Percentiles rank a stretch among this genome's conserved stretches.
Evolutionary conservation across 2,113 vertebrate species (phyloP).

Genomic region (Cyanoramphus novaezelandiae): DNA sequence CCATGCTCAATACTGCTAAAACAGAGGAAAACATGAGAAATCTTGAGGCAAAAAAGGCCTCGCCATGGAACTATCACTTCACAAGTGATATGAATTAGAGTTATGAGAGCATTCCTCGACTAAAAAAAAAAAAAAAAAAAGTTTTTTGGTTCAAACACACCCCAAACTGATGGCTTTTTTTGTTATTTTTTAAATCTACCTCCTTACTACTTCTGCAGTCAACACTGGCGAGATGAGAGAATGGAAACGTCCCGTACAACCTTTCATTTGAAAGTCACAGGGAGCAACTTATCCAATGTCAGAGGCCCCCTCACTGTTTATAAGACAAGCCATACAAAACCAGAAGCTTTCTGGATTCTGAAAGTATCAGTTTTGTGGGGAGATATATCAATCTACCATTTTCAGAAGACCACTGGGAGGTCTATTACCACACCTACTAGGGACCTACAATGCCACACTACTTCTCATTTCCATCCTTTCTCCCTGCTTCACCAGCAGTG

Average conservation of each 20-base stretch:
- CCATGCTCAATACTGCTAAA: rapidly evolving
- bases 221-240: not conserved
- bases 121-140: not conserved
- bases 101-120: not conserved
- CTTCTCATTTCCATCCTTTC: not conserved
- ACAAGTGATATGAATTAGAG: not conserved
- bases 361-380: rapidly evolving
- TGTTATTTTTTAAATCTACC: not conserved
- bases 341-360: not conserved
- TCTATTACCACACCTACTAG: not conserved
- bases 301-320: not conserved
- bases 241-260: rapidly evolving
- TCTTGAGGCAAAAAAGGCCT: not conserved
- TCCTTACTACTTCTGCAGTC: not conserved
- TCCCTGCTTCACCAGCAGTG: not conserved
- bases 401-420: rapidly evolving
- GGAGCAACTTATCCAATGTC: not conserved
- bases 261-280: not conserved
- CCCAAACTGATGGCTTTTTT: not conserved
- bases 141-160: not conserved
- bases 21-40: not conserved
- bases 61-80: not conserved
- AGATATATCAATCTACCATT: not conserved
- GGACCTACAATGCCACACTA: rapidly evolving
- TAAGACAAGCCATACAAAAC: not conserved